These are phyloP conservation scores for Chrysoperla carnea DNA, from an alignment of 1,140 invertebrate species.

Conservation along the genomic window DNA sequence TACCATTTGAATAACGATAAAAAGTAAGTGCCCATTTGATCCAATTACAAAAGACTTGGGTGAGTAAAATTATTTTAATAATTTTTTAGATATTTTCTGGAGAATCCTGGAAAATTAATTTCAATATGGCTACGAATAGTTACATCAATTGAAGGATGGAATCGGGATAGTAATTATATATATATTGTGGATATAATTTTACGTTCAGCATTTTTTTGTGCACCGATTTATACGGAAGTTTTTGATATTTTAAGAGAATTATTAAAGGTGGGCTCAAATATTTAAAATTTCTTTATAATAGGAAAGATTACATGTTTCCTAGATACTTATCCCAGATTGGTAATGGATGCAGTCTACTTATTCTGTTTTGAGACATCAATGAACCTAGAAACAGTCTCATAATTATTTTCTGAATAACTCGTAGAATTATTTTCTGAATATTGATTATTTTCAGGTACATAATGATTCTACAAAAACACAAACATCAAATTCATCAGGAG, in stretches of 20 bases:
- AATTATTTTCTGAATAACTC: no score
- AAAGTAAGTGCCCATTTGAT: slow-evolving; percentile 25
- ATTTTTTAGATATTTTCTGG: neutral
- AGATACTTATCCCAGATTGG: no score
- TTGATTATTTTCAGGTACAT: no score
- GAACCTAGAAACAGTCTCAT: no score
- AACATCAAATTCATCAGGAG: neutral
- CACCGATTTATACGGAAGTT: slow-evolving; percentile 20
- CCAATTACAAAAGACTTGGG: neutral
- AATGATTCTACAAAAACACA: no score
- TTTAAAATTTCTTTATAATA: no score
- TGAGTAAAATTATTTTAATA: neutral
- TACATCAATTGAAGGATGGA: slow-evolving; percentile 40
- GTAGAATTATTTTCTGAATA: neutral
- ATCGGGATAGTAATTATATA: slow-evolving; percentile 37
- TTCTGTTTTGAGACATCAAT: no score
- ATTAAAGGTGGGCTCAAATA: slow-evolving; percentile 17
- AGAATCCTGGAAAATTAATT: slow-evolving; percentile 32
- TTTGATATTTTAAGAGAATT: slow-evolving; percentile 15
- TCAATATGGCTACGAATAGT: slow-evolving; percentile 44
- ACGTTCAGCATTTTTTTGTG: slow-evolving; percentile 29
- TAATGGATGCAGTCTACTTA: no score
- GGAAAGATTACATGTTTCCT: no score
- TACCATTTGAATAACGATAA: slow-evolving; percentile 42
- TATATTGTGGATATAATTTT: slow-evolving; percentile 41